A percentile compares a stretch with the other conserved stretches of the same genome.
Conservation (phyloP, 1,140 invertebrate species). For the Pemphigus obesinymphae region DNA sequence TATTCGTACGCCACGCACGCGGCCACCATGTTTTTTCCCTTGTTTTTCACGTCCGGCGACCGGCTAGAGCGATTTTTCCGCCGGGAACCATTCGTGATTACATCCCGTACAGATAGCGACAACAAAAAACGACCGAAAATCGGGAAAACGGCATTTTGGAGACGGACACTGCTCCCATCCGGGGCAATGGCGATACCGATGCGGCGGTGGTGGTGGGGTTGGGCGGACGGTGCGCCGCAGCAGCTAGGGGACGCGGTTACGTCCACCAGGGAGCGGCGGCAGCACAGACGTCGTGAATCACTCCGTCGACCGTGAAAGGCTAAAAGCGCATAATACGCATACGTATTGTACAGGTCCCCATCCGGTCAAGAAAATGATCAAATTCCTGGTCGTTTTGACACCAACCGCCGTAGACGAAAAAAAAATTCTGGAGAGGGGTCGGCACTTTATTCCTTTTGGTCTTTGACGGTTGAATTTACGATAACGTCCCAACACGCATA, state of each 20-base stretch:
- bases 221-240: background rate
- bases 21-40: slow-evolving; percentile 14
- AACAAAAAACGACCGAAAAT: background rate
- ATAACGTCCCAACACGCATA: too few relatives aligned
- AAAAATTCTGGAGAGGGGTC: too few relatives aligned
- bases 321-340: background rate
- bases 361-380: background rate
- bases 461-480: too few relatives aligned
- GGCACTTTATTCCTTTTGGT: too few relatives aligned
- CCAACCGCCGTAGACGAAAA: too few relatives aligned
- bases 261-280: background rate
- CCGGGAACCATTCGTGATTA: fast-evolving
- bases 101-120: too few relatives aligned
- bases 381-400: background rate
- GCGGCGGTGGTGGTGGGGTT: background rate
- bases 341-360: background rate
- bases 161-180: background rate
- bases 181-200: background rate
- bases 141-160: background rate
- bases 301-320: slow-evolving; percentile 3
- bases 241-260: background rate
- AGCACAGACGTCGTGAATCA: background rate
- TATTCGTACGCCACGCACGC: slow-evolving; percentile 34
- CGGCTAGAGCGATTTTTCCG: too few relatives aligned
- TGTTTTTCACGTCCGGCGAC: background rate